A percentile compares a stretch with the other conserved stretches of the same genome.
These are phyloP conservation scores for Mustelus asterias DNA, from an alignment of 2,113 vertebrate genomes.

Conservation along the genomic window DNA sequence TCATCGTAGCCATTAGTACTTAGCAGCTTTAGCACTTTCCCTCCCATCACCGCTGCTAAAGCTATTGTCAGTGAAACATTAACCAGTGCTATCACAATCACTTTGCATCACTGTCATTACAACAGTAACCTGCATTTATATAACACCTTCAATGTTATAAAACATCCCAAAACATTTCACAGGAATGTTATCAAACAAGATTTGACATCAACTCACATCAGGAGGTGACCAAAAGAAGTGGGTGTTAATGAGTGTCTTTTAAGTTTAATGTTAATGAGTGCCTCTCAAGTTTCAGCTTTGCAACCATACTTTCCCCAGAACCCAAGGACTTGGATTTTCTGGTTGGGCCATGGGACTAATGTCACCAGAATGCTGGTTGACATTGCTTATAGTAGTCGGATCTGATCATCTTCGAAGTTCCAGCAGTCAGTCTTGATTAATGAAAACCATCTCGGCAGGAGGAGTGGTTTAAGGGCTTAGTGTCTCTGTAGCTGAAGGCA, in stretches of 20 bases:
- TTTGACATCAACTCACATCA: neutral
- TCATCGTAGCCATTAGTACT: neutral
- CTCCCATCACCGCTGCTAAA: neutral
- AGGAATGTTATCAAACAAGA: neutral
- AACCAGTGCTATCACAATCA: neutral
- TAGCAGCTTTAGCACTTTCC: neutral
- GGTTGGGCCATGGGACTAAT: neutral
- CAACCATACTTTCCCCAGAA: neutral
- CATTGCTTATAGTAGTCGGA: neutral
- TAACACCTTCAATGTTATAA: neutral
- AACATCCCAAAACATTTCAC: neutral
- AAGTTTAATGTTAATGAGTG: neutral
- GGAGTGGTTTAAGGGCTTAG: neutral
- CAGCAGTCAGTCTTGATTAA: neutral
- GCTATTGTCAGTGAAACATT: neutral
- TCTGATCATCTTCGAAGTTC: neutral
- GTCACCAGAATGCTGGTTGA: neutral
- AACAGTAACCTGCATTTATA: neutral
- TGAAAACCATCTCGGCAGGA: neutral
- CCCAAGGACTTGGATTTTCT: neutral
- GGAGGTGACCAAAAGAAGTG: neutral
- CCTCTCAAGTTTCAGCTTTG: neutral
- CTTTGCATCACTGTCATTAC: neutral
- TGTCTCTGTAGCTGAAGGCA: neutral
- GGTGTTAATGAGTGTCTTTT: neutral